Base-by-base conservation (phyloP, 2,797 vertebrate species). In the Chelon auratus region DNA sequence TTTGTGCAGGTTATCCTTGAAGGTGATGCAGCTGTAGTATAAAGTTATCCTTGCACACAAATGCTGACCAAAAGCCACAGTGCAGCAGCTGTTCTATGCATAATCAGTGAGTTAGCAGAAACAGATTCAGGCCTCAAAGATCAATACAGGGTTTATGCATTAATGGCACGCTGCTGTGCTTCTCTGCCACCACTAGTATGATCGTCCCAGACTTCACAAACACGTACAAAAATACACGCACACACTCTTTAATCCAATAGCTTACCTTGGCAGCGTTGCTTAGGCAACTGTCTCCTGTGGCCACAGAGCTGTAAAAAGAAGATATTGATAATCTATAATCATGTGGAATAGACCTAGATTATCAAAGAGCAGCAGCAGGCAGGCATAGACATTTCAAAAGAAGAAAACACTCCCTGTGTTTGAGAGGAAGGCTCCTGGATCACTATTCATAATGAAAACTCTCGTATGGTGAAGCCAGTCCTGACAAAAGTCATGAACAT, bases 1-100 rank as follows among this genome's bases (percentile, higher is more conserved):
- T 97, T 97, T 65, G 97, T 97, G 80, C 96, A 98, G 89, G 97
- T 99, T 91, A 94, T 97, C 62, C 95, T 99, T 3, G 98, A 99
- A 96, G 98, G 98, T 99, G 83, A 72, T 77, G 48, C 14, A 37
- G 10, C 47, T 15, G 33, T 33, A 45, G 18, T 20, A n/a, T n/a
- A 17, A 50, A 40, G 7, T 22, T 37, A 30, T 18, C n/a, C 42
- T 36, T 15, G 36, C 17, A 51, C 57, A 66, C 48, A 64, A 12
- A 45, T 55, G 36, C 70, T 69, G 65, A 67, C 39, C 48, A 22
- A 57, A 55, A 75, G 62, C 53, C 54, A 39, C 55, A 42, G 36
- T 53, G n/a, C 42, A 67, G 55, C 68, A 67, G 67, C 80, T 61
- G 57, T 36, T 58, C 36, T 61, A 36, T 81, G 72, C 61, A 75